phyloP scores from a whole-genome alignment of 2,888 invertebrate genomes.

The Caenorhabditis angaria region DNA sequence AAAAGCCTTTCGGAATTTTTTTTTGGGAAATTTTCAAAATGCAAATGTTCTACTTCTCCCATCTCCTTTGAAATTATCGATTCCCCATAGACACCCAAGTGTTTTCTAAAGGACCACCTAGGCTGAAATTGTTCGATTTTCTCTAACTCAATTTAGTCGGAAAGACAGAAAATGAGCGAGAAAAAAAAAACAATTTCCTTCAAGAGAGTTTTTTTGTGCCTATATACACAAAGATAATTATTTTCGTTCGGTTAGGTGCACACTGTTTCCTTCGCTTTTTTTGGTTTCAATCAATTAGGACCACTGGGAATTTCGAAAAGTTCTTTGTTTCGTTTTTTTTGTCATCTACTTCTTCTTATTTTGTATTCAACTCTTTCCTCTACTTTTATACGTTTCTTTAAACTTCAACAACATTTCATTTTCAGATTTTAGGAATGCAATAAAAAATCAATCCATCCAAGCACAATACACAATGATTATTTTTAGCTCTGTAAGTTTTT shows the following conservation, averaged over 20 bases:
- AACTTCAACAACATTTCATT: constrained; percentile 9
- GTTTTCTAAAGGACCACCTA: too few relatives aligned
- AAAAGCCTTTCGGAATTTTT: too few relatives aligned
- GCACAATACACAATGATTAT: background rate
- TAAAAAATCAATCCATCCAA: background rate
- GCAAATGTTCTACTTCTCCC: too few relatives aligned
- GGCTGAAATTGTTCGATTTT: too few relatives aligned
- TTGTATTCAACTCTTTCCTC: constrained; percentile 10
- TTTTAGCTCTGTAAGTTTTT: constrained; percentile 4
- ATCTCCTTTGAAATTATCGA: too few relatives aligned
- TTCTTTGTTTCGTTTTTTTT: background rate
- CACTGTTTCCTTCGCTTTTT: background rate
- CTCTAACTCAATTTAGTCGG: constrained; percentile 28
- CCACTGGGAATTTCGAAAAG: background rate
- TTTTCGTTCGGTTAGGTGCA: constrained; percentile 7
- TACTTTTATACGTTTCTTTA: background rate
- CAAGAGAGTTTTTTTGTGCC: constrained; percentile 1
- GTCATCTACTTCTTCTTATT: constrained; percentile 9
- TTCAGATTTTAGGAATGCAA: background rate
- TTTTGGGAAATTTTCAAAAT: too few relatives aligned
- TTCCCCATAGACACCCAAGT: too few relatives aligned
- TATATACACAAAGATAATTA: background rate
- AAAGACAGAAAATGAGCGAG: constrained; percentile 19
- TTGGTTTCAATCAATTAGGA: constrained; percentile 2
- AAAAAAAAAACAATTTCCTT: constrained; percentile 9